These are phyloP conservation scores for human DNA, from an alignment of 2,113 vertebrate genomes.

Conservation along the genomic window GRCh38 chr1:70842501-70843000, in stretches of 20 bases:
- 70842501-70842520: neutral
- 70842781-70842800: neutral
- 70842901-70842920: neutral
- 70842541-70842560: neutral
- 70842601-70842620: neutral
- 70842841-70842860: neutral
- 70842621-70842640: neutral
- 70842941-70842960: neutral
- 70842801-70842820: slow-evolving; percentile 2
- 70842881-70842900: neutral
- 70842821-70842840: neutral
- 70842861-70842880: neutral
- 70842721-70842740: neutral
- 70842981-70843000: neutral
- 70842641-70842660: neutral
- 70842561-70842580: neutral
- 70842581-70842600: neutral
- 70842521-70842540: neutral
- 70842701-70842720: neutral
- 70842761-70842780: neutral
- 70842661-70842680: neutral
- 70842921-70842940: neutral
- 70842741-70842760: neutral
- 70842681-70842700: neutral
- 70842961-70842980: neutral